Conservation (phyloP, 1,140 invertebrate genomes). For the Tetramorium alpestre region DNA sequence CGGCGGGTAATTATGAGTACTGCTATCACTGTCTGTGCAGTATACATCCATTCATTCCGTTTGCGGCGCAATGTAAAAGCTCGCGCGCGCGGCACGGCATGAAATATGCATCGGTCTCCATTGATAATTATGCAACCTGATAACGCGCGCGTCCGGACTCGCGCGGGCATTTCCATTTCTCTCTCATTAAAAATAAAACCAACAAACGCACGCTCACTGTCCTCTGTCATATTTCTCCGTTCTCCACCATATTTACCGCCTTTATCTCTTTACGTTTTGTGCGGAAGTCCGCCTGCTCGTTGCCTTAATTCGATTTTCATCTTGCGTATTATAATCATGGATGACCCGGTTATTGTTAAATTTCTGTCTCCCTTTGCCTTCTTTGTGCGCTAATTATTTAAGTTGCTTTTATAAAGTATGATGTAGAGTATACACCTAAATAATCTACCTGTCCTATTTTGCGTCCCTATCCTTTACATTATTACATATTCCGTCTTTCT, state of each 20-base stretch:
- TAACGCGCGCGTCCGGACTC: conserved; percentile 45
- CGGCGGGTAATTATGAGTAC: conserved; percentile 68
- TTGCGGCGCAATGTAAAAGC: conserved; percentile 63
- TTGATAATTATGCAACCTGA: conserved; percentile 73
- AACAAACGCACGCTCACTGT: background rate
- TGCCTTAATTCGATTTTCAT: conserved; percentile 29
- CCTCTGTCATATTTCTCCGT: background rate
- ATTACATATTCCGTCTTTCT: background rate
- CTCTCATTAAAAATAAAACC: conserved; percentile 59
- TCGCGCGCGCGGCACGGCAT: conserved; percentile 53
- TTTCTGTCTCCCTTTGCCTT: background rate
- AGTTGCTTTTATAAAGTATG: background rate
- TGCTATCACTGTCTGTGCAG: conserved; percentile 62
- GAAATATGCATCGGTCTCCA: conserved; percentile 72
- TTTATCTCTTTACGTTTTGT: background rate
- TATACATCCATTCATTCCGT: conserved; percentile 65
- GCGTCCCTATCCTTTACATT: background rate
- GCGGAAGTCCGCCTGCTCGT: conserved; percentile 10
- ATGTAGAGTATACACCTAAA: background rate
- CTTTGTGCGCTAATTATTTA: conserved; percentile 10
- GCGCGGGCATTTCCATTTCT: background rate
- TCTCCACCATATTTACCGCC: conserved; percentile 20
- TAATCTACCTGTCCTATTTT: background rate
- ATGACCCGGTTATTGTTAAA: conserved; percentile 12
- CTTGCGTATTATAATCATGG: conserved; percentile 2